Base-by-base conservation (phyloP, 2,797 vertebrate species). In the Gymnothorax reevesii region DNA sequence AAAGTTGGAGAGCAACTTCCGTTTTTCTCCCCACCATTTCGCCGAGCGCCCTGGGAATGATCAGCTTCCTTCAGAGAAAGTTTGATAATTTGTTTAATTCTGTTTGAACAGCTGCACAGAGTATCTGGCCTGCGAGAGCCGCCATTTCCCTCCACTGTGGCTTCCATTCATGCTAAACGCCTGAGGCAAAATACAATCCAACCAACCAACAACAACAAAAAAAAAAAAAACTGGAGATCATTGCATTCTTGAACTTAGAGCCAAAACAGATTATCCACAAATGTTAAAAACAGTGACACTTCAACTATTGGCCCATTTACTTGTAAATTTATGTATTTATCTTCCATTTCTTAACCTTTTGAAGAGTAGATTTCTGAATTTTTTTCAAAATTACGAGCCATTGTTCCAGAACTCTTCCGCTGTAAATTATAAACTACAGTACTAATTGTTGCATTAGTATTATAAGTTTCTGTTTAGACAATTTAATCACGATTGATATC, bases 51-150 rank as follows among this genome's bases (percentile, higher is more conserved):
- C 84, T 87, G 87, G 89, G 91, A 95, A 95, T 95, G 94, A 93
- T 94, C 90, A 88, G 90, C 92, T 95, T 96, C 94, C 95, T 93
- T 95, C 92, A 85, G 85, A 95, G 95, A 95, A 95, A 93, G 94
- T 92, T 90, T 87, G 87, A 87, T 85, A 88, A 90, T 95, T 95
- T 95, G 91, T 93, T 93, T 91, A 94, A 94, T 93, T 90, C 90
- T 95, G 93, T 97, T 96, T 95, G 87, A 88, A 93, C 95, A 96
- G 96, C 95, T 95, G 95, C 82, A 88, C 93, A 86, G 87, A 20
- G 10, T 20, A 54, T 79, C 89, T 91, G 91, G 90, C 90, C 89
- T 93, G 91, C 91, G 85, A 87, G 60, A 71, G 84, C 86, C 90
- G 92, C 89, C 62, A 33, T 64, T 62, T 89, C 91, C n/a, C 88